phyloP scores from a whole-genome alignment of 2,113 vertebrate species.

The Pontoporia blainvillei region DNA sequence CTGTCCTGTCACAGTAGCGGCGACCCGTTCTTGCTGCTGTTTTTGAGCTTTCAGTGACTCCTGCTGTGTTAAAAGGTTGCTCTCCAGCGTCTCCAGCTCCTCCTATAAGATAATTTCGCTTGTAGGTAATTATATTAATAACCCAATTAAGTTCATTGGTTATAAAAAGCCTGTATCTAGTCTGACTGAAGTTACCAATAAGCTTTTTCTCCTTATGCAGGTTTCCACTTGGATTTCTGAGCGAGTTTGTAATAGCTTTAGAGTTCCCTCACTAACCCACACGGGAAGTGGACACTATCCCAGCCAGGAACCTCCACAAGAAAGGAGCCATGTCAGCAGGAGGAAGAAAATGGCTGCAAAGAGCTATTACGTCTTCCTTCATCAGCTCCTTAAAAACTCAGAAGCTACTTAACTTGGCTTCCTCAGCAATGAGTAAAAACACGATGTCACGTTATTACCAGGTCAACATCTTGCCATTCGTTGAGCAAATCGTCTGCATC shows the following conservation, averaged over 20 bases:
- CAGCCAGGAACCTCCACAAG: neutral
- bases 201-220: neutral
- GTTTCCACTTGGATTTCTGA: neutral
- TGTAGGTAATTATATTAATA: neutral
- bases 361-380: neutral
- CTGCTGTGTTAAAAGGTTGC: constrained; percentile 87
- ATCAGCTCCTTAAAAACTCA: neutral
- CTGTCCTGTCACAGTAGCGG: constrained; percentile 94
- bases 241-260: neutral
- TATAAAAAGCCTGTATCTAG: neutral
- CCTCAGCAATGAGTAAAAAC: neutral
- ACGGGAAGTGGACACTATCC: neutral
- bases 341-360: neutral
- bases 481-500: constrained; percentile 52
- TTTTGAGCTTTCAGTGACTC: constrained; percentile 86
- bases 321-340: neutral
- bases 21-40: constrained; percentile 92
- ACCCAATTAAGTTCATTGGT: neutral
- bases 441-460: constrained; percentile 79
- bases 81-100: constrained; percentile 90
- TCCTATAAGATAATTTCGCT: constrained; percentile 81
- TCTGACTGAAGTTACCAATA: constrained; percentile 5
- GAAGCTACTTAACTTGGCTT: neutral
- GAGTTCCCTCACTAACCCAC: neutral
- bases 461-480: constrained; percentile 89